Base-by-base conservation (phyloP, 2,888 invertebrate species). In the Helleia helle region DNA sequence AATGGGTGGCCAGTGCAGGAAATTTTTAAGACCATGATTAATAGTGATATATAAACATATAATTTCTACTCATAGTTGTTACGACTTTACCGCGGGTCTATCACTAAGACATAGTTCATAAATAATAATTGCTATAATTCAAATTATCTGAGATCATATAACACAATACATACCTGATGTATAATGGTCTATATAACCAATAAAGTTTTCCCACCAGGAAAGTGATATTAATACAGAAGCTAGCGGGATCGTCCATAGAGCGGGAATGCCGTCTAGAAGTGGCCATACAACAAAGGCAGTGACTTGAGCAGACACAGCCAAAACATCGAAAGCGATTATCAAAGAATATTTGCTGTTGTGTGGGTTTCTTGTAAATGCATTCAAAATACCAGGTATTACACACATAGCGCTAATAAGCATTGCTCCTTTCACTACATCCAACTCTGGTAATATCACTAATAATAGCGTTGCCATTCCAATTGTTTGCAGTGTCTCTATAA, bases 181-280 rank as follows among this genome's bases (percentile, higher is more conserved):
- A 41, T 69, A 50, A 41, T 55, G 67, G 41, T 67, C 70, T 1
- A 60, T 54, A 25, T 59, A 53, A 13, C 87, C 86, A 3, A 92
- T 86, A 64, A 88, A 95, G 68, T 94, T 95, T 64, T 92, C 91
- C 94, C 94, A 95, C 93, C 94, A 95, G 13, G 92, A 91, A 31
- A 90, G 76, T 0, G 94, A 94, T 40, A 91, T 87, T 15, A 93
- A 74, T 18, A 91, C 53, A 38, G 92, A 77, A 2, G 91, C 87
- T 2, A 90, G 50, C 0, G 91, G 90, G 46, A 90, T 87, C 8
- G 88, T 62, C 88, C 91, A 92, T 6, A 89, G 62, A 11, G 63
- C 48, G 1, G 72, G 62, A 1, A 74, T 73, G 1, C 77, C 68
- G 36, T 88, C 75, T 22, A 89, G 58, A 6, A 90, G 58, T 1